phyloP scores from a whole-genome alignment of 2,113 vertebrate species.

The Macaca nemestrina region DNA sequence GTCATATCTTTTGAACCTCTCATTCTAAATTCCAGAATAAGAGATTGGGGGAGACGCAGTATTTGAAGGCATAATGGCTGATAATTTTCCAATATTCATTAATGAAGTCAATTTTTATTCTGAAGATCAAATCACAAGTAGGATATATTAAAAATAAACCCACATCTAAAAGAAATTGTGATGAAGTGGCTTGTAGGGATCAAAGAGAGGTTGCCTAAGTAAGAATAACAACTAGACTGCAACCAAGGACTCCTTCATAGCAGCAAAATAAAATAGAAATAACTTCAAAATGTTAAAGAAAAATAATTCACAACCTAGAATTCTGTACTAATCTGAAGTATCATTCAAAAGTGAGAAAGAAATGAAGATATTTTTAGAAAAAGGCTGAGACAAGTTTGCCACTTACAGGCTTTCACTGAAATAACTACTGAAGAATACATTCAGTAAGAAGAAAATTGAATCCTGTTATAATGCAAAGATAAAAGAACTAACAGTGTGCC shows the following conservation, averaged over 20 bases:
- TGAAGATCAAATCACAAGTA: background rate
- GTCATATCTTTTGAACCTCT: background rate
- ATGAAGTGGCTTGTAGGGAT: background rate
- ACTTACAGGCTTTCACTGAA: background rate
- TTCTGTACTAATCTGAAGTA: background rate
- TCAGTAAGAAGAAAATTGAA: background rate
- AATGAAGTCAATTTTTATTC: background rate
- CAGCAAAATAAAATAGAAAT: background rate
- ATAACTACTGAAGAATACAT: background rate
- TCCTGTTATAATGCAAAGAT: background rate
- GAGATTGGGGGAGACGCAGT: background rate
- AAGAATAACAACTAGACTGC: background rate
- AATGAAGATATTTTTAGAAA: background rate
- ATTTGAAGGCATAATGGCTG: background rate
- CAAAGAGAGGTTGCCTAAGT: background rate
- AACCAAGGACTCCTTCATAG: background rate
- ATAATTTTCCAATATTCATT: background rate
- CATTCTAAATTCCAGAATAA: background rate
- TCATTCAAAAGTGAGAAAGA: background rate
- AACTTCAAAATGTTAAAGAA: background rate
- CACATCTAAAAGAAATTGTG: background rate
- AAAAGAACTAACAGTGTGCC: background rate
- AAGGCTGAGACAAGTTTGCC: background rate
- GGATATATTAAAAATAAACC: background rate
- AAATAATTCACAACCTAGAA: too few species aligned